These are phyloP conservation scores for Anarsia innoxiella DNA, from an alignment of 2,888 invertebrate genomes.

Conservation along the genomic window DNA sequence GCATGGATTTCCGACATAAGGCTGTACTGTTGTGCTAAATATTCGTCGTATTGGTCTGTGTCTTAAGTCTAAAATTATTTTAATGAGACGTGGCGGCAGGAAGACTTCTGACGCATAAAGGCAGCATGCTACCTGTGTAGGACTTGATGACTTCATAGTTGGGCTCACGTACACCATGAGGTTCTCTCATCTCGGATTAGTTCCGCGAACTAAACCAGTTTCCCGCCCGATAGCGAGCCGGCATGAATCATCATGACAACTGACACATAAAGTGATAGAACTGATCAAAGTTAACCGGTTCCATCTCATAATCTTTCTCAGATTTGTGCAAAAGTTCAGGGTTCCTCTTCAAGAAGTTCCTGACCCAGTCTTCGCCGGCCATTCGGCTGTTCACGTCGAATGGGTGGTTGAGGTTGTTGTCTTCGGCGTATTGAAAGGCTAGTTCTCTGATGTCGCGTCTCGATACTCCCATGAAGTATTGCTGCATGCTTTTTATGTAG, in stretches of 20 bases:
- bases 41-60: too few species aligned
- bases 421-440: conserved; percentile 70
- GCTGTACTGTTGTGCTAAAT: too few species aligned
- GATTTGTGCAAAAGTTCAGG: conserved; percentile 58
- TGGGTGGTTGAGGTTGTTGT: conserved; percentile 59
- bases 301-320: conserved; percentile 52
- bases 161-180: too few species aligned
- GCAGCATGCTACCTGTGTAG: too few species aligned
- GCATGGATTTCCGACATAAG: too few species aligned
- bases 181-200: too few species aligned
- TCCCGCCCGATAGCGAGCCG: conserved; percentile 7
- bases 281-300: conserved; percentile 69
- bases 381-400: conserved; percentile 65
- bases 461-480: conserved; percentile 67
- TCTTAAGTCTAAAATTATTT: too few species aligned
- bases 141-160: too few species aligned
- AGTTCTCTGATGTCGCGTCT: conserved; percentile 62
- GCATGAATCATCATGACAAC: conserved; percentile 50
- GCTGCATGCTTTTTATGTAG: conserved; percentile 69
- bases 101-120: too few species aligned
- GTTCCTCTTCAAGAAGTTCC: conserved; percentile 66
- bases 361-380: conserved; percentile 71
- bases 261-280: conserved; percentile 71
- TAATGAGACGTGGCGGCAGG: too few species aligned
- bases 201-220: conserved; percentile 35